phyloP scores from a whole-genome alignment of 1,140 invertebrate genomes.

The Piezodorus guildinii region DNA sequence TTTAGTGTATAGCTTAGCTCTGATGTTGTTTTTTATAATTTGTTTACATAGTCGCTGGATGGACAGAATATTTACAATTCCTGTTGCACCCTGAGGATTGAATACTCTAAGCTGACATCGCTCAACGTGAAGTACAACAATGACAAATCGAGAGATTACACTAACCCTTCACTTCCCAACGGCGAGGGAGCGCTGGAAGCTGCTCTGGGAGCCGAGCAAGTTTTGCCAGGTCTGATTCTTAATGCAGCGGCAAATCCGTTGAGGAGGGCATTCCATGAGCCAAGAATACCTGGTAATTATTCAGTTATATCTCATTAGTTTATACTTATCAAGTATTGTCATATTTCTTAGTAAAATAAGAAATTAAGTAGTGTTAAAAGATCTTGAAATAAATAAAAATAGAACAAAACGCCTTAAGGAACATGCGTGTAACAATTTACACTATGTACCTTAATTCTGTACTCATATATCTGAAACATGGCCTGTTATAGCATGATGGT shows the following conservation, averaged over 20 bases:
- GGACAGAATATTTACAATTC: slow-evolving; percentile 99
- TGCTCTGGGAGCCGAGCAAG: slow-evolving; percentile 36
- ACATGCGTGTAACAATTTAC: too few relatives aligned
- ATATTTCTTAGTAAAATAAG: too few relatives aligned
- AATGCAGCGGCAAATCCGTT: slow-evolving; percentile 45
- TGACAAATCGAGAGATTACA: slow-evolving; percentile 98
- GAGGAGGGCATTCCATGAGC: slow-evolving; percentile 28
- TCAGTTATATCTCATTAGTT: too few relatives aligned
- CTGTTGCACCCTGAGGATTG: slow-evolving; percentile 97
- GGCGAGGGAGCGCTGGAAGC: slow-evolving; percentile 64
- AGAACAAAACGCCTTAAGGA: too few relatives aligned
- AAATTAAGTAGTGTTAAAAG: too few relatives aligned
- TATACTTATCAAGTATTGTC: too few relatives aligned
- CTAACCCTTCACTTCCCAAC: slow-evolving; percentile 89
- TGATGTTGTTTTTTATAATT: not conserved
- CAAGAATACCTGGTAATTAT: slow-evolving; percentile 33
- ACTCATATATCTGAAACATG: too few relatives aligned
- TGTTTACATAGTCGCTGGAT: slow-evolving; percentile 65
- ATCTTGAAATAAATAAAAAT: too few relatives aligned
- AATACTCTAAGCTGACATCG: slow-evolving; percentile 95
- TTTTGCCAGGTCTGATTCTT: slow-evolving; percentile 51
- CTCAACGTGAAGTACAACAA: slow-evolving; percentile 99
- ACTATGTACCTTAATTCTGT: too few relatives aligned
- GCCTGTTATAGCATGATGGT: too few relatives aligned
- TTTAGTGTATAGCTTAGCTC: not conserved